Evolutionary conservation across 2,113 vertebrate genomes (phyloP).

Genomic region (Misgurnus mizolepis): DNA sequence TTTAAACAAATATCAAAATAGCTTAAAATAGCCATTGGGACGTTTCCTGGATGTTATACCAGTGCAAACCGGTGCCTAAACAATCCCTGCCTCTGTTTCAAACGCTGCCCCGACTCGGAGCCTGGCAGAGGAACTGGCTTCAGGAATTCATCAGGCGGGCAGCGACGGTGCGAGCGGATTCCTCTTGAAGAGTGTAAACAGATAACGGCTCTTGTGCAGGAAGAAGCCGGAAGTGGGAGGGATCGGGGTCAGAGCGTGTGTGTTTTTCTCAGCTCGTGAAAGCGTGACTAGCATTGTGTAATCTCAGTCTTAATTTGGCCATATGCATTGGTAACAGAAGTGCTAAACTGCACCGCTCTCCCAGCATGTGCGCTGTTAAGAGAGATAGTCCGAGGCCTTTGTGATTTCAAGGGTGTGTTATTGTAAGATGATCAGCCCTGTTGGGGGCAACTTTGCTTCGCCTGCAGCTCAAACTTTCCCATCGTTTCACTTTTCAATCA

Average conservation of each 20-base stretch:
- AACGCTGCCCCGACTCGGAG: constrained; percentile 51
- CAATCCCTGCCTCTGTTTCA: constrained; percentile 64
- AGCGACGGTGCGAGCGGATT: constrained; percentile 58
- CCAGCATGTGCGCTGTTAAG: background rate
- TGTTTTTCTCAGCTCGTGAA: constrained; percentile 18
- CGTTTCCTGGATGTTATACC: constrained; percentile 67
- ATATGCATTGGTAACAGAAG: background rate
- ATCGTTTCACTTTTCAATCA: constrained; percentile 54
- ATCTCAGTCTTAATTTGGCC: constrained; percentile 20
- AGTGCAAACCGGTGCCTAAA: constrained; percentile 61
- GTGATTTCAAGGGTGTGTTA: constrained; percentile 24
- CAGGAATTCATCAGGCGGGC: constrained; percentile 53
- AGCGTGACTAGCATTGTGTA: constrained; percentile 34
- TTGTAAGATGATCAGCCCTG: constrained; percentile 45
- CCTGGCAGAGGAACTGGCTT: constrained; percentile 45
- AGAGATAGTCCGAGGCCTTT: constrained; percentile 19
- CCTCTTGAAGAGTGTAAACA: constrained; percentile 68
- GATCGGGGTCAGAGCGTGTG: constrained; percentile 48
- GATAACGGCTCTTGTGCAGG: constrained; percentile 67
- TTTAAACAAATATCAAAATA: constrained; percentile 65
- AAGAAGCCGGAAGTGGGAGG: constrained; percentile 64
- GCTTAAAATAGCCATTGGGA: constrained; percentile 66
- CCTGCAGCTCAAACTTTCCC: constrained; percentile 52
- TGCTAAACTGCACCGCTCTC: background rate
- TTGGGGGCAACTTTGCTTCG: constrained; percentile 49